A percentile compares a stretch with the other conserved stretches of the same genome.
These are phyloP conservation scores for Archocentrus centrarchus DNA, from an alignment of 2,113 vertebrate species.

Conservation along the genomic window DNA sequence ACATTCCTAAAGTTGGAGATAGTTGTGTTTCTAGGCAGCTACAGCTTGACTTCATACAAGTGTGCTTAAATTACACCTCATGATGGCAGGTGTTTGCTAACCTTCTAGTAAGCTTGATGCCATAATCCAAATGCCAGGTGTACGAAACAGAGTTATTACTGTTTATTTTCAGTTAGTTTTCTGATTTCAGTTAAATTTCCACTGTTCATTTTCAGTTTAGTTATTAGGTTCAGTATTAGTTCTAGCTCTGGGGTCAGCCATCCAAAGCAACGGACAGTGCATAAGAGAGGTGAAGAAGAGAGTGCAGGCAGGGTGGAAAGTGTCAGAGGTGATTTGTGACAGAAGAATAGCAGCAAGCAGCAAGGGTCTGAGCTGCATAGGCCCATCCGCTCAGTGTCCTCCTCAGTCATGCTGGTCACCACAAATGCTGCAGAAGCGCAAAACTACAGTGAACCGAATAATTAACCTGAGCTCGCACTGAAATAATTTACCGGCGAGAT, in stretches of 20 bases:
- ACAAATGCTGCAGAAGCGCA: too few relatives aligned
- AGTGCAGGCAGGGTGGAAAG: background rate
- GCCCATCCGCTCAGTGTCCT: background rate
- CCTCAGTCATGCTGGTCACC: too few relatives aligned
- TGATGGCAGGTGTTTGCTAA: background rate
- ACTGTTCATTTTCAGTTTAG: background rate
- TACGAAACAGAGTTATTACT: too few relatives aligned
- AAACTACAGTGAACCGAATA: too few relatives aligned
- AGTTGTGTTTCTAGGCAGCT: background rate
- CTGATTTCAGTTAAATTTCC: background rate
- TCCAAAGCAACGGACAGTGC: background rate
- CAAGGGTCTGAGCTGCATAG: background rate
- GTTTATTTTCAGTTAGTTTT: background rate
- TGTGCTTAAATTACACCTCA: conserved; percentile 28
- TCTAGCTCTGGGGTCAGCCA: background rate
- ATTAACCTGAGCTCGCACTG: too few relatives aligned
- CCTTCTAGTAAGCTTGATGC: background rate
- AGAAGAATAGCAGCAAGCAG: background rate
- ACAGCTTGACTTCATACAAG: background rate
- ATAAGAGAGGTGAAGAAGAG: background rate
- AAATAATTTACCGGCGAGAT: too few relatives aligned
- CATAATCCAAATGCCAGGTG: background rate
- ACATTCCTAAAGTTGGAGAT: background rate
- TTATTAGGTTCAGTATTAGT: background rate
- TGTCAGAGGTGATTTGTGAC: background rate